These are phyloP conservation scores for Notoglanidium macrostoma DNA, from an alignment of 2,797 vertebrate species.

Conservation along the genomic window DNA sequence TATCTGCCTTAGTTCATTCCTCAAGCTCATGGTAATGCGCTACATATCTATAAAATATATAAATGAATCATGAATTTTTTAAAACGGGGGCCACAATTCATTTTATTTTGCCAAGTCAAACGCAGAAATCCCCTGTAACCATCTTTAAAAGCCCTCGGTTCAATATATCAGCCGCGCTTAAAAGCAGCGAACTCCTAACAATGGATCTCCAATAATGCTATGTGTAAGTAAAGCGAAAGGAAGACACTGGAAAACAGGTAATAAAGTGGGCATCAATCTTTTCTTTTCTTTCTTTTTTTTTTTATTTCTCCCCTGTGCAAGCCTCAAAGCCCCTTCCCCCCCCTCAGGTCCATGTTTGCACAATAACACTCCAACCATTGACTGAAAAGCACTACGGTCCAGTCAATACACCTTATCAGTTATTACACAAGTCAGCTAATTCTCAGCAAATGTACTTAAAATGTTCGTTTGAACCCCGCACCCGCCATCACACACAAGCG, in stretches of 20 bases:
- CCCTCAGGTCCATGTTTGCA: conserved; percentile 75
- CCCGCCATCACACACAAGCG: conserved; percentile 55
- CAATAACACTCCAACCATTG: conserved; percentile 75
- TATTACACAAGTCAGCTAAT: conserved; percentile 83
- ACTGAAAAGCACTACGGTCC: conserved; percentile 78
- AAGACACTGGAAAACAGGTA: conserved; percentile 79
- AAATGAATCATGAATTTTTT: conserved; percentile 77
- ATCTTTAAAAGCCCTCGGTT: conserved; percentile 78
- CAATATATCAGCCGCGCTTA: conserved; percentile 80
- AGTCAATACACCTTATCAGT: conserved; percentile 78
- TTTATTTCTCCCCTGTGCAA: conserved; percentile 75
- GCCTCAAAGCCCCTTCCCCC: conserved; percentile 65
- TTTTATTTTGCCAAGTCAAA: conserved; percentile 76
- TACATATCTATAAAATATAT: conserved; percentile 41
- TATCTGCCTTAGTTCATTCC: conserved; percentile 64
- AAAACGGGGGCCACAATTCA: conserved; percentile 74
- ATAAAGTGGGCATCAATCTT: conserved; percentile 84
- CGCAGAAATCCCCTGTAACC: conserved; percentile 78
- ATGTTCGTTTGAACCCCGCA: conserved; percentile 79
- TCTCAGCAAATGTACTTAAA: conserved; percentile 82
- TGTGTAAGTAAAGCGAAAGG: conserved; percentile 77
- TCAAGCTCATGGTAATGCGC: conserved; percentile 60
- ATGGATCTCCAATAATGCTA: conserved; percentile 81
- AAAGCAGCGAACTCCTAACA: conserved; percentile 79
- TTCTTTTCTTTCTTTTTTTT: conserved; percentile 37